These are phyloP conservation scores for Hirudo medicinalis DNA, from an alignment of 1,140 invertebrate species.

Conservation along the genomic window DNA sequence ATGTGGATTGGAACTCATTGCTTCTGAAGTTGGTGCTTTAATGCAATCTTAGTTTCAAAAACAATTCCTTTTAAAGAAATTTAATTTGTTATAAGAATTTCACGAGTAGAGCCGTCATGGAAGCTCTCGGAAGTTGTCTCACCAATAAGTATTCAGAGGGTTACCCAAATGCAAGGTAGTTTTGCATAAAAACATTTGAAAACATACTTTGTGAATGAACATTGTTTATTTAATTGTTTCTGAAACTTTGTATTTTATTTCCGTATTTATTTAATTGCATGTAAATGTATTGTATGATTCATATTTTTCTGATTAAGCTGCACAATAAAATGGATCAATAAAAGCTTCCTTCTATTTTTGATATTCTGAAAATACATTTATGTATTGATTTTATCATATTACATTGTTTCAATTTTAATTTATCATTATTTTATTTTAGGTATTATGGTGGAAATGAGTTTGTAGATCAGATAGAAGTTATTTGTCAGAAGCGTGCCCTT, in stretches of 20 bases:
- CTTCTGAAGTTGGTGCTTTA: slow-evolving; percentile 30
- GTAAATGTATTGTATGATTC: no score
- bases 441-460: slow-evolving; percentile 92
- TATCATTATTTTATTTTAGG: slow-evolving; percentile 46
- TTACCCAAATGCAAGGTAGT: slow-evolving; percentile 27
- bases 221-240: no score
- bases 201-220: no score
- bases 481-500: slow-evolving; percentile 74
- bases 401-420: background rate
- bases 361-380: no score
- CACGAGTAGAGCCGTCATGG: slow-evolving; percentile 76
- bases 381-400: no score
- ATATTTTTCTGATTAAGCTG: no score
- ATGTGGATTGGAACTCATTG: slow-evolving; percentile 61
- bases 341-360: no score
- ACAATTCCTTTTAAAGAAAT: background rate
- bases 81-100: slow-evolving; percentile 55
- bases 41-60: background rate
- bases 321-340: no score
- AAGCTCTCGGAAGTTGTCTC: slow-evolving; percentile 78
- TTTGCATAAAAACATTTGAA: background rate
- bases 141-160: slow-evolving; percentile 98
- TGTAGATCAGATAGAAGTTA: slow-evolving; percentile 80
- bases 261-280: no score
- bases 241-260: no score